These are phyloP conservation scores for Struthidea cinerea DNA, from an alignment of 2,113 vertebrate species.

Conservation along the genomic window DNA sequence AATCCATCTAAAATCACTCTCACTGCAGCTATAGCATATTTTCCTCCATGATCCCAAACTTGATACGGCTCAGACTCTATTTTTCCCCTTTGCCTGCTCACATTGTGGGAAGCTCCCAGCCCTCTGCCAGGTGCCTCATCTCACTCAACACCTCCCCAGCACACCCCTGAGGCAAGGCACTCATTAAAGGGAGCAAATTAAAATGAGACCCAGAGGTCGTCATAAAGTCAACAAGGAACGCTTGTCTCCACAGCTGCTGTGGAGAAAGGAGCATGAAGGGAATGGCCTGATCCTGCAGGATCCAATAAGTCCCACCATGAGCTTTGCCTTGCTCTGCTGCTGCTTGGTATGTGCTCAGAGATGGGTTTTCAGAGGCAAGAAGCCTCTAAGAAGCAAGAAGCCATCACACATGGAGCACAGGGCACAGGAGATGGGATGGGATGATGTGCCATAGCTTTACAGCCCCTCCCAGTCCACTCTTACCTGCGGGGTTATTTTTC, in stretches of 20 bases:
- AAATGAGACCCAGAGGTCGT: background rate
- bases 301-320: background rate
- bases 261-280: background rate
- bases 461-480: background rate
- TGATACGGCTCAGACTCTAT: background rate
- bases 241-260: background rate
- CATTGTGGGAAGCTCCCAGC: background rate
- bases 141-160: background rate
- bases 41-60: background rate
- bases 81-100: background rate
- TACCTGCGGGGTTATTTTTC: background rate
- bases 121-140: background rate
- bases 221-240: background rate
- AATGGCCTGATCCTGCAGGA: background rate
- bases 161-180: background rate
- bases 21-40: background rate
- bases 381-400: background rate
- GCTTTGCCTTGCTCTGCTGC: background rate
- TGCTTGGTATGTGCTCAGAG: background rate
- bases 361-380: background rate
- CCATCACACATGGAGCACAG: rapidly evolving
- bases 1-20: slow-evolving; percentile 49
- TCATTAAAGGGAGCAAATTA: slow-evolving; percentile 19
- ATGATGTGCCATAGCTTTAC: background rate
- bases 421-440: background rate